Base-by-base conservation (phyloP, 2,113 vertebrate genomes). In the Malurus alboscapulatus region DNA sequence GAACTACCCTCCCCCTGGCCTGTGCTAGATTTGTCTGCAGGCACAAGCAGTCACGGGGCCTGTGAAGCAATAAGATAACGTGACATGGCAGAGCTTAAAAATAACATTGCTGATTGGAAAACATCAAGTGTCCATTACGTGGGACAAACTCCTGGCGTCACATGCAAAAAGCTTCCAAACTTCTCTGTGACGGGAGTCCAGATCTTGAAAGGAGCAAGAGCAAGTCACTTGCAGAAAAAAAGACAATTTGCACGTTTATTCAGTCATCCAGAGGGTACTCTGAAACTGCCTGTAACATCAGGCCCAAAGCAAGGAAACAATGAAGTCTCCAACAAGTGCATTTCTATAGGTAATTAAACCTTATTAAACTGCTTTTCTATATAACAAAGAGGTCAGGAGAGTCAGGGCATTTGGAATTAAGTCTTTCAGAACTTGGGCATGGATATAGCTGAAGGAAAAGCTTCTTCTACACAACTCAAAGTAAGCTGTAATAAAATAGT, bases 51-150 rank as follows among this genome's bases (percentile, higher is more conserved):
- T 82, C 87, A 84, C 26, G 10, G 21, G 67, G 53, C 19, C 72
- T 73, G 75, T 91, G 85, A 88, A 90, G 88, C 90, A 94, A 30
- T 51, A 76, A 66, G 85, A 59, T 80, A 91, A 86, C 24, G 18
- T 95, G 96, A 96, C 63, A 86, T 38, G 53, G 47, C 82, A 96
- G 68, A 59, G 75, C 68, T 80, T 90, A 92, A 94, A 96, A 96
- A 95, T 95, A 96, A 95, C 79, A 66, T 6, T 77, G 75, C 79
- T 88, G 79, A 95, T 51, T 48, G 59, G 82, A 94, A 95, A 96
- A 85, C 21, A 29, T 47, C 59, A 74, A 74, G 67, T 32, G 32
- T 42, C 78, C 22, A 7, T 71, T 58, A 54, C 7, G 13, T 58
- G 81, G 76, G 61, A 51, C 38, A 69, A 12, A 17, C 45, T 82